Evolutionary conservation across 2,888 invertebrate species (phyloP).

Genomic region (Helleia helle): DNA sequence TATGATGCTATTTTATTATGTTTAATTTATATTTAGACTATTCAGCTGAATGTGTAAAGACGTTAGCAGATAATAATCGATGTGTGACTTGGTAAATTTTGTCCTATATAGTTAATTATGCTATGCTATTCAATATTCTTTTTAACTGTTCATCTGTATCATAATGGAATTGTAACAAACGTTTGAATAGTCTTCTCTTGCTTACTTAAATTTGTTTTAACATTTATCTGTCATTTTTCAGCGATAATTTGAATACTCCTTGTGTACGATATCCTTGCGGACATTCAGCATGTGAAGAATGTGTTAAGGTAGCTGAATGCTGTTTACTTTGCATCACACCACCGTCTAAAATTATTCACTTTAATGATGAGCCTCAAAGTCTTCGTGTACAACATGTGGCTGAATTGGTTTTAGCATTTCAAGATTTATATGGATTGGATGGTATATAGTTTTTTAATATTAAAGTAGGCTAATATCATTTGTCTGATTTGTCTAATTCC

Average conservation of each 20-base stretch:
- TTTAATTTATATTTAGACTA: conserved; percentile 29
- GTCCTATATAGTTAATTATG: no score
- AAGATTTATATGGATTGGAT: conserved; percentile 42
- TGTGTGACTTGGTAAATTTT: conserved; percentile 44
- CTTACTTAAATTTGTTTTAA: no score
- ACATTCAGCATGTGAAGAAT: conserved; percentile 45
- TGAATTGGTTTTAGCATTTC: conserved; percentile 34
- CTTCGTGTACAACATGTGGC: conserved; percentile 33
- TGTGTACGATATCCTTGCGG: conserved; percentile 47
- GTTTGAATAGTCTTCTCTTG: no score
- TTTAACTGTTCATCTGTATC: no score
- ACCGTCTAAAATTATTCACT: conserved; percentile 22
- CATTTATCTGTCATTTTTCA: conserved; percentile 21
- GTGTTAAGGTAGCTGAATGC: conserved; percentile 28
- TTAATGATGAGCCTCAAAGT: conserved; percentile 32
- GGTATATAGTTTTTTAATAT: conserved; percentile 38
- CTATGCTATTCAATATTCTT: no score
- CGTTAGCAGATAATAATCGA: conserved; percentile 36
- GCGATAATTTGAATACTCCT: conserved; percentile 38
- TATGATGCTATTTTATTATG: conserved; percentile 18
- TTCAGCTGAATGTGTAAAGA: conserved; percentile 35
- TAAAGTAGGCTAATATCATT: no score
- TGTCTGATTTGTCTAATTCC: no score
- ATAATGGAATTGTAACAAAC: no score
- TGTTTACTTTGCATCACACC: conserved; percentile 41